Percentiles rank a stretch among this genome's conserved stretches.
Conservation (phyloP, 2,797 vertebrate species). For the Anguilla megastoma region DNA sequence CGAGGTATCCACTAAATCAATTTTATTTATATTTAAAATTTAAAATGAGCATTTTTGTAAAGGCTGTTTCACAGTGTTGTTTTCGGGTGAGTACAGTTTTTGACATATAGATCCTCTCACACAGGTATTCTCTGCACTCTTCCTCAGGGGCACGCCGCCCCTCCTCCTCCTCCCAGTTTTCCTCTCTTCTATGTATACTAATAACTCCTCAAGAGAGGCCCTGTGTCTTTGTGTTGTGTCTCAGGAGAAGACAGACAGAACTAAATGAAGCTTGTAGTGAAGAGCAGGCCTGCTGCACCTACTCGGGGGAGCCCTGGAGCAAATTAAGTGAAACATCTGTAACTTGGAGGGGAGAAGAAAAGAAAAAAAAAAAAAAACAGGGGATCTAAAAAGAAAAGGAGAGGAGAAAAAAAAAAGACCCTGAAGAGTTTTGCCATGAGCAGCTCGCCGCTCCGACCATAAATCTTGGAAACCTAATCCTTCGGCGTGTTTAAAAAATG, state of each 20-base stretch:
- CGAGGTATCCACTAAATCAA: not conserved
- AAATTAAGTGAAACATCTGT: constrained; percentile 35
- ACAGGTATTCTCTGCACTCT: constrained; percentile 60
- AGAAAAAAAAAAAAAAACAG: not conserved
- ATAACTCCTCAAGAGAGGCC: constrained; percentile 29
- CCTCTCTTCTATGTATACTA: constrained; percentile 28
- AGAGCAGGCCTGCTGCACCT: constrained; percentile 20
- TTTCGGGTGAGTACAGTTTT: not conserved
- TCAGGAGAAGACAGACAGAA: constrained; percentile 27
- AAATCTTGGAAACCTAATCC: constrained; percentile 29
- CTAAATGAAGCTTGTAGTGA: constrained; percentile 30
- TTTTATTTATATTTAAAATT: not conserved
- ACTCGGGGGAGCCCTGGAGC: constrained; percentile 25
- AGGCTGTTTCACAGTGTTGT: not conserved
- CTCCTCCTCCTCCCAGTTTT: not conserved
- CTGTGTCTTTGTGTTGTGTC: constrained; percentile 21
- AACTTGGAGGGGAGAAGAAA: not conserved
- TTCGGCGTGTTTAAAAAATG: constrained; percentile 27
- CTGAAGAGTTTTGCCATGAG: constrained; percentile 24
- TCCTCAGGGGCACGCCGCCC: constrained; percentile 50
- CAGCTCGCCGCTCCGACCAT: constrained; percentile 8
- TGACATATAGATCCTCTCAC: constrained; percentile 58
- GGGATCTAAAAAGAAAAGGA: constrained; percentile 16
- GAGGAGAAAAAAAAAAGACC: constrained; percentile 15
- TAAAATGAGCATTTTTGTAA: not conserved